These are phyloP conservation scores for Podarcis raffonei DNA, from an alignment of 2,113 vertebrate species.

Conservation along the genomic window DNA sequence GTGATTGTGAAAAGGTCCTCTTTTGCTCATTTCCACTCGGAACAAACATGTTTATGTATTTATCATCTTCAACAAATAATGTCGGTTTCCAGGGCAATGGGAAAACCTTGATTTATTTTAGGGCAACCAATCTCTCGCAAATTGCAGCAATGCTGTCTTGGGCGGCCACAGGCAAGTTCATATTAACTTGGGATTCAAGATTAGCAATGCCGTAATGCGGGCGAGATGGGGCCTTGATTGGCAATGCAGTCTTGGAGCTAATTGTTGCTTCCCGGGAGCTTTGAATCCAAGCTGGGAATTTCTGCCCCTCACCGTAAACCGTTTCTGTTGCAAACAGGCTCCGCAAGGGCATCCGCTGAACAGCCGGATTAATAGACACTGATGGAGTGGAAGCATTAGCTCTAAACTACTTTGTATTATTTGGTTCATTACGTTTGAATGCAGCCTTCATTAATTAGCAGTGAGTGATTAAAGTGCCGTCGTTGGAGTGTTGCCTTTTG, in stretches of 20 bases:
- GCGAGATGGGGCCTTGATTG: not conserved
- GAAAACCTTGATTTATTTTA: not conserved
- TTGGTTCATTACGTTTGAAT: not conserved
- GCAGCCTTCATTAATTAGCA: constrained; percentile 6
- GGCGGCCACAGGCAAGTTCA: not conserved
- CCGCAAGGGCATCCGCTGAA: not conserved
- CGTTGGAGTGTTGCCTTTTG: not conserved
- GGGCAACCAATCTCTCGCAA: not conserved
- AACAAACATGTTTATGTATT: not conserved
- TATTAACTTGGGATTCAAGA: not conserved
- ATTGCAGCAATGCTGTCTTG: not conserved
- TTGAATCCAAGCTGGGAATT: not conserved
- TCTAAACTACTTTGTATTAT: not conserved
- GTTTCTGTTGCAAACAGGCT: not conserved
- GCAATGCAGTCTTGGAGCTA: not conserved
- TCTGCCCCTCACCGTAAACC: not conserved
- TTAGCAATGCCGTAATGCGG: not conserved
- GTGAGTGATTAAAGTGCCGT: not conserved
- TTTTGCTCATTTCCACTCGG: not conserved
- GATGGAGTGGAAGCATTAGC: not conserved
- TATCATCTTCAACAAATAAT: not conserved
- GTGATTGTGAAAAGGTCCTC: not conserved
- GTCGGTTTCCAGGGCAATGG: not conserved
- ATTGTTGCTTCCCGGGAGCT: no score
- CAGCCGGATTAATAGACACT: not conserved